phyloP scores from a whole-genome alignment of 2,113 vertebrate genomes.

The Myotis yumanensis region DNA sequence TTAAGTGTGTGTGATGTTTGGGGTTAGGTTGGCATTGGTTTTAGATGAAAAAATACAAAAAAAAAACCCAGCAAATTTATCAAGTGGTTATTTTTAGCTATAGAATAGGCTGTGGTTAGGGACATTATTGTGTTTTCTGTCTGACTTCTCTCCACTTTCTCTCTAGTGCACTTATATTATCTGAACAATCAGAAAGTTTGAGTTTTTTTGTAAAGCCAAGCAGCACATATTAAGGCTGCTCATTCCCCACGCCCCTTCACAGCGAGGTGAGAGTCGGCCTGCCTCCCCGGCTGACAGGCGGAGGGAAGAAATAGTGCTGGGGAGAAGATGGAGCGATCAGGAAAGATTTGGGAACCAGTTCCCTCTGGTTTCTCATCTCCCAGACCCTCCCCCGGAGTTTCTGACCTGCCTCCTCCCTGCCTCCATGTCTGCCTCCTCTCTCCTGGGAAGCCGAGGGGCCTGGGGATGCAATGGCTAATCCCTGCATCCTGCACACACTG shows the following conservation, averaged over 20 bases:
- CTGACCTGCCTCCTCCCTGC: not conserved
- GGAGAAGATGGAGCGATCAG: not conserved
- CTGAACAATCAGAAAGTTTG: not conserved
- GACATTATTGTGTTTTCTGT: not conserved
- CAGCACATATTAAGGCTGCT: not conserved
- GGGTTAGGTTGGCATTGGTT: not conserved
- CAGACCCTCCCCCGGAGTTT: not conserved
- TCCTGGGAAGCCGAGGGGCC: not conserved
- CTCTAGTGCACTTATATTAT: not conserved
- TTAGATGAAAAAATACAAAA: not conserved
- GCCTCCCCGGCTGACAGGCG: not conserved
- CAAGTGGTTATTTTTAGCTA: not conserved
- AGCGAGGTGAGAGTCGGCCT: no score
- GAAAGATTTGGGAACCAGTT: not conserved
- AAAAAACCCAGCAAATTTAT: not conserved
- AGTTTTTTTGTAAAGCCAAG: not conserved
- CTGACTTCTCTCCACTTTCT: not conserved
- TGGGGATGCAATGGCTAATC: not conserved
- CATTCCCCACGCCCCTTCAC: not conserved
- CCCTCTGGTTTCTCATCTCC: not conserved
- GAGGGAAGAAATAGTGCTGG: no score
- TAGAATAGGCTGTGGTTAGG: not conserved
- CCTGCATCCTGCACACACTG: not conserved
- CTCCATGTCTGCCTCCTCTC: not conserved
- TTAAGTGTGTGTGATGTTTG: not conserved